Percentiles rank a stretch among this genome's conserved stretches.
Evolutionary conservation across 2,113 vertebrate species (phyloP).

Genomic region (Polypterus senegalus): DNA sequence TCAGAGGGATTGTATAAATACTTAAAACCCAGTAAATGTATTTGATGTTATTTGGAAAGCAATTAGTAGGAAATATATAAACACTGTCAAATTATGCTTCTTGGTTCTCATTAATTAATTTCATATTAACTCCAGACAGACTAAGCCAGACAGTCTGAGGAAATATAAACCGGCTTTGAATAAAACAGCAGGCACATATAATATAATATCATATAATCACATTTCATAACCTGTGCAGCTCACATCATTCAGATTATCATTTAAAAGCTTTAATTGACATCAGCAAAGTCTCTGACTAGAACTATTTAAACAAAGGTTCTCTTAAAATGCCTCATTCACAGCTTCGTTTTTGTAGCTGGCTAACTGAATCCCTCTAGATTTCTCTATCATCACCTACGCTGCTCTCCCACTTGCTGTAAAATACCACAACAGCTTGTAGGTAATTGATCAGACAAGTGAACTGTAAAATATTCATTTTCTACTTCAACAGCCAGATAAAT

Average conservation of each 20-base stretch:
- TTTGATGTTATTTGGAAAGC: too few species aligned
- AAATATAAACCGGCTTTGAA: slow-evolving; percentile 47
- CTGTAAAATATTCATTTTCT: slow-evolving; percentile 99
- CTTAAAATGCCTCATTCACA: slow-evolving; percentile 55
- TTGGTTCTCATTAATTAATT: background rate
- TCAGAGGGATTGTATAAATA: too few species aligned
- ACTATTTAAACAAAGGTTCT: slow-evolving; percentile 44
- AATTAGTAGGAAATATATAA: background rate
- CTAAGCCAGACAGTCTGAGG: slow-evolving; percentile 15
- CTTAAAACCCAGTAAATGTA: too few species aligned
- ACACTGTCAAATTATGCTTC: slow-evolving; percentile 2
- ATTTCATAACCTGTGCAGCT: slow-evolving; percentile 62
- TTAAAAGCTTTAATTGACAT: slow-evolving; percentile 71
- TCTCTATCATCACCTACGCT: slow-evolving; percentile 79
- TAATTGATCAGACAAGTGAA: slow-evolving; percentile 99
- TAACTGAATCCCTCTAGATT: slow-evolving; percentile 68
- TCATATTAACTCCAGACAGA: too few species aligned
- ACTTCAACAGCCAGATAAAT: slow-evolving; percentile 99
- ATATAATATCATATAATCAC: slow-evolving; percentile 44
- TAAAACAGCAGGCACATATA: slow-evolving; percentile 41
- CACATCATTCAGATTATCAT: slow-evolving; percentile 62
- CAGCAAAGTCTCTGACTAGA: slow-evolving; percentile 52
- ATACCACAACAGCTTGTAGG: slow-evolving; percentile 97
- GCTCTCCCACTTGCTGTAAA: slow-evolving; percentile 79
- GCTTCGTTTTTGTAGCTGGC: slow-evolving; percentile 48